Base-by-base conservation (phyloP, 1,140 invertebrate species). In the Zaprionus nigranus region DNA sequence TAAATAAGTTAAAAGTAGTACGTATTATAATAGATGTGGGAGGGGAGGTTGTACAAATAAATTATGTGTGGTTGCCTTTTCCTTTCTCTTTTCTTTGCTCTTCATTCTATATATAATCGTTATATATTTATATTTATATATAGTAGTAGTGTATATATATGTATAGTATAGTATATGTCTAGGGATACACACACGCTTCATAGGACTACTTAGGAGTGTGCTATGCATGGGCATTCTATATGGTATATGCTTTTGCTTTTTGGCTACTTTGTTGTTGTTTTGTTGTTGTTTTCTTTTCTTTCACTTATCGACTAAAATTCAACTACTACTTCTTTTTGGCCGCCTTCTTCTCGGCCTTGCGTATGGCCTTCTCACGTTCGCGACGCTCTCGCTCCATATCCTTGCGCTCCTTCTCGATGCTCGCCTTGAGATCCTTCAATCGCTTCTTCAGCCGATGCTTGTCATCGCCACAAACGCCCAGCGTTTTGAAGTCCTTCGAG, bases 371-470 rank as follows among this genome's bases (percentile, higher is more conserved):
- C 79, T 97, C 96, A 64, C 96, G 95, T 85, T 96, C 96, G 78
- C 96, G 96, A 28, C 96, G 94, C 78, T 97, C 96, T 58, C 96
- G 96, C 80, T 96, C 95, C 81, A 93, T 92, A 73, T 95, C 94
- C 82, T 96, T 95, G 58, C 95, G 94, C 90, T 97, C 96, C 78
- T 97, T 97, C 73, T 98, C 97, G 60, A 95, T 95, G 66, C 95
- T 95, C 20, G 94, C 93, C 82, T 96, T 95, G 40, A 98, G 94
- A 85, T 98, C 97, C 93, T 98, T 98, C 51, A 98, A 94, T 90
- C 97, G 97, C 53, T 97, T 95, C 93, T 98, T 98, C 74, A 98
- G 94, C 67, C 96, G 94, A 66, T 95, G 94, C 76, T 98, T 97
- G 91, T 98, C 97, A 53, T 97, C 96, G 6, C 95, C 95, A 54